Evolutionary conservation across 2,113 vertebrate species (phyloP).

Genomic region (Castor canadensis): DNA sequence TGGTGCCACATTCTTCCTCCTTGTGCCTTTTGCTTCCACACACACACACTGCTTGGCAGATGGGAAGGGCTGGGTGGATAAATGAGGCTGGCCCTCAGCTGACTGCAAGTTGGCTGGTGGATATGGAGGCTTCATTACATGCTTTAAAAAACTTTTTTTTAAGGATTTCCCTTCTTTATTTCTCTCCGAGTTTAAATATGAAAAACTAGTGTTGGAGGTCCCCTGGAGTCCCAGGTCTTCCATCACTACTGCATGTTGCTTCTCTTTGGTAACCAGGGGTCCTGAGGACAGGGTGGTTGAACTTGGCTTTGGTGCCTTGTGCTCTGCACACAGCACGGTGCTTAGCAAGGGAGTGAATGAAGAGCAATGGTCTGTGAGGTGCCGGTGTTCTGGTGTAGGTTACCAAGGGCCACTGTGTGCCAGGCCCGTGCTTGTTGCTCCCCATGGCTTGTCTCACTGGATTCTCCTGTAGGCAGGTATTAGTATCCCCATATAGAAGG

Average conservation of each 20-base stretch:
- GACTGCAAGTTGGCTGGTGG: fast-evolving
- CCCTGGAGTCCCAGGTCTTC: not conserved
- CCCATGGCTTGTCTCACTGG: too few species aligned
- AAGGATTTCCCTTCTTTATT: not conserved
- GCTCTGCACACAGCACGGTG: not conserved
- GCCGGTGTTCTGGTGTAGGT: too few species aligned
- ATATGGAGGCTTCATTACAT: not conserved
- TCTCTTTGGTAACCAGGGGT: too few species aligned
- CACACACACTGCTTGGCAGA: fast-evolving
- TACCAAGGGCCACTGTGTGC: too few species aligned
- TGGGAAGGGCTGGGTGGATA: fast-evolving
- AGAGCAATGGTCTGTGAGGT: not conserved
- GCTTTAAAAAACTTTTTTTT: not conserved
- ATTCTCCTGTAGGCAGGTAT: not conserved
- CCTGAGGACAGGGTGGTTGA: not conserved
- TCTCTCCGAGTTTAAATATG: not conserved
- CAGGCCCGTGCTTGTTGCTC: too few species aligned
- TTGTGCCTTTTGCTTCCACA: fast-evolving
- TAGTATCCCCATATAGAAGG: too few species aligned
- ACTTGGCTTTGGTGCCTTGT: not conserved
- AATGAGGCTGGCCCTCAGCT: not conserved
- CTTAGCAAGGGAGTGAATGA: not conserved
- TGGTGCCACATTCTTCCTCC: fast-evolving
- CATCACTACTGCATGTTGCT: fast-evolving
- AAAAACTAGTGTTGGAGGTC: not conserved